phyloP scores from a whole-genome alignment of 1,140 invertebrate species.

The Drosophila mauritiana region DNA sequence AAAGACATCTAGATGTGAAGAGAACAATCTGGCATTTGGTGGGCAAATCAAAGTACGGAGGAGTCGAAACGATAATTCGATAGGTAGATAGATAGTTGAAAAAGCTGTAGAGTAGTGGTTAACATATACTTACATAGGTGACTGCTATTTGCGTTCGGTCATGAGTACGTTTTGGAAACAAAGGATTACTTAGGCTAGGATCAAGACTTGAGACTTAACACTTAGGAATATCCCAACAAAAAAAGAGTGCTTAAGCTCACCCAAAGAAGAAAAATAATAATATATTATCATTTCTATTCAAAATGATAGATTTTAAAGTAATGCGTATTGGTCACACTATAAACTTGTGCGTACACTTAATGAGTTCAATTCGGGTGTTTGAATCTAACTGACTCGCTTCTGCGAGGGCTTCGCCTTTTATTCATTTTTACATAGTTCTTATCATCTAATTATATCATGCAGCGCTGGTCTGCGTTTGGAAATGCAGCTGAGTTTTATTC shows the following conservation, averaged over 20 bases:
- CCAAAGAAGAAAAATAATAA: neutral
- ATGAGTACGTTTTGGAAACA: slow-evolving; percentile 15
- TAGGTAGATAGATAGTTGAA: slow-evolving; percentile 13
- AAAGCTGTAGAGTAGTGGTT: slow-evolving; percentile 5
- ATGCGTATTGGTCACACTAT: too few relatives aligned
- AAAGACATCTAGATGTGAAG: slow-evolving; percentile 35
- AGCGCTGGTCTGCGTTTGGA: too few relatives aligned
- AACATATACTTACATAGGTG: slow-evolving; percentile 45
- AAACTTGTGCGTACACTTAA: too few relatives aligned
- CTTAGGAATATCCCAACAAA: neutral
- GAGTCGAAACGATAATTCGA: slow-evolving; percentile 27
- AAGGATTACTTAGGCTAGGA: slow-evolving; percentile 21
- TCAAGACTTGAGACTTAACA: neutral
- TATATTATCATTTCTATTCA: neutral
- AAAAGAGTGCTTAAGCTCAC: neutral
- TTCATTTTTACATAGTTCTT: too few relatives aligned
- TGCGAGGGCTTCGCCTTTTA: too few relatives aligned
- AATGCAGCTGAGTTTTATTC: too few relatives aligned
- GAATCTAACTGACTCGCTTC: too few relatives aligned
- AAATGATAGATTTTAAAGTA: neutral
- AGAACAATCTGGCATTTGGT: slow-evolving; percentile 25
- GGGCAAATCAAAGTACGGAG: slow-evolving; percentile 26
- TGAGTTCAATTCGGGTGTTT: too few relatives aligned
- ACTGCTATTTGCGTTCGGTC: neutral
- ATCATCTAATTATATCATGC: too few relatives aligned